Conservation (phyloP, 1,140 invertebrate genomes). For the Apis florea region DNA sequence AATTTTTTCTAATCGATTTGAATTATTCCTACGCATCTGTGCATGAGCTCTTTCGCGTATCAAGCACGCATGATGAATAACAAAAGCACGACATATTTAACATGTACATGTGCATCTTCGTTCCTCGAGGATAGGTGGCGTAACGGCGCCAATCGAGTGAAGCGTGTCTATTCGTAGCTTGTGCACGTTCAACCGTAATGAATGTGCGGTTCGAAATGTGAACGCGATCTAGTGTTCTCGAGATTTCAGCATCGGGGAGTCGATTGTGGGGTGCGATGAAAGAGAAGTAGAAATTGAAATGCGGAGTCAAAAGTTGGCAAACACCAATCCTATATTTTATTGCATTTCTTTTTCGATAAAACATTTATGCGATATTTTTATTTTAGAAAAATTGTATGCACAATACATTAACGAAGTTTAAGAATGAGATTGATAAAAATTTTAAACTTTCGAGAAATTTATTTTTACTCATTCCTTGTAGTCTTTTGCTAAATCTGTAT, state of each 20-base stretch:
- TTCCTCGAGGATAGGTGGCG: background rate
- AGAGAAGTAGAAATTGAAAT: constrained; percentile 23
- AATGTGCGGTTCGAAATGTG: constrained; percentile 11
- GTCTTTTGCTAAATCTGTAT: too few relatives aligned
- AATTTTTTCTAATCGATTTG: background rate
- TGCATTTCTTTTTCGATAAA: too few relatives aligned
- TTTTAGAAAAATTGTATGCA: too few relatives aligned
- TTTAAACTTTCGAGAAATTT: too few relatives aligned
- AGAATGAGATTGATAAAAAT: too few relatives aligned
- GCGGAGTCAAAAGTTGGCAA: constrained; percentile 2
- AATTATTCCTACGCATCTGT: constrained; percentile 71
- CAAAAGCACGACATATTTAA: constrained; percentile 39
- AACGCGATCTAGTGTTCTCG: constrained; percentile 12
- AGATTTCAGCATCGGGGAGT: background rate
- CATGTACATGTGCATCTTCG: constrained; percentile 14
- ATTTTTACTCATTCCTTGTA: too few relatives aligned
- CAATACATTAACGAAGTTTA: too few relatives aligned
- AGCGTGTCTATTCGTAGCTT: background rate
- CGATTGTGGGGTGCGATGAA: background rate
- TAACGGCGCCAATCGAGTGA: constrained; percentile 26
- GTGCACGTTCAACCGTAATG: constrained; percentile 27
- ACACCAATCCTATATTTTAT: background rate
- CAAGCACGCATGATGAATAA: constrained; percentile 19
- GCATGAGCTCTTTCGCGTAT: constrained; percentile 39
- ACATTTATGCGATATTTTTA: too few relatives aligned